A percentile compares a stretch with the other conserved stretches of the same genome.
Evolutionary conservation across 2,888 invertebrate species (phyloP).

Genomic region (Gymnocheta viridis): DNA sequence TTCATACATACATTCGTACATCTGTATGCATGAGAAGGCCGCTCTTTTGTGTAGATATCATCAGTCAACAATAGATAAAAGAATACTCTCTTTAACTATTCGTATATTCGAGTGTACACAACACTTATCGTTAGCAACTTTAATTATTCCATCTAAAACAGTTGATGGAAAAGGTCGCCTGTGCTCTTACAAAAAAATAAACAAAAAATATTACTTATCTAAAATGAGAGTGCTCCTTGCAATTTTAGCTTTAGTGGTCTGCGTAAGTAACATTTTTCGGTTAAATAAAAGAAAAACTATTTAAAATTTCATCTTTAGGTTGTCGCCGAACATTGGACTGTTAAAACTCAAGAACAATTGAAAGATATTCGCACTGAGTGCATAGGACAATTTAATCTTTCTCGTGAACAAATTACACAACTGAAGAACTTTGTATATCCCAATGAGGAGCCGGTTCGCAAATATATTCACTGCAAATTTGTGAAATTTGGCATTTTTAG

Average conservation of each 20-base stretch:
- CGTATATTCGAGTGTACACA: too few species aligned
- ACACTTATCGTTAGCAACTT: neutral
- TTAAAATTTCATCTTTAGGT: neutral
- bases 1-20: too few species aligned
- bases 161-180: neutral
- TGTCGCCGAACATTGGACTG: neutral
- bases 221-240: neutral
- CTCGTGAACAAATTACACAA: neutral
- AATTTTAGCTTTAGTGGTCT: neutral
- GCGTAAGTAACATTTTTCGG: neutral
- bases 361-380: neutral
- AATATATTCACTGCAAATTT: neutral
- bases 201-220: neutral
- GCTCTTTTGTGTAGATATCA: too few species aligned
- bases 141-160: neutral
- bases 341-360: neutral
- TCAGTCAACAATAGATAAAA: too few species aligned
- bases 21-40: too few species aligned
- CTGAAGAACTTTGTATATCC: neutral
- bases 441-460: neutral
- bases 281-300: neutral
- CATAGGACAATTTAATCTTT: neutral
- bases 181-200: neutral
- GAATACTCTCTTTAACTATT: too few species aligned
- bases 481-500: neutral